Percentiles rank a stretch among this genome's conserved stretches.
These are phyloP conservation scores for Chanos chanos DNA, from an alignment of 2,797 vertebrate species.

Conservation along the genomic window DNA sequence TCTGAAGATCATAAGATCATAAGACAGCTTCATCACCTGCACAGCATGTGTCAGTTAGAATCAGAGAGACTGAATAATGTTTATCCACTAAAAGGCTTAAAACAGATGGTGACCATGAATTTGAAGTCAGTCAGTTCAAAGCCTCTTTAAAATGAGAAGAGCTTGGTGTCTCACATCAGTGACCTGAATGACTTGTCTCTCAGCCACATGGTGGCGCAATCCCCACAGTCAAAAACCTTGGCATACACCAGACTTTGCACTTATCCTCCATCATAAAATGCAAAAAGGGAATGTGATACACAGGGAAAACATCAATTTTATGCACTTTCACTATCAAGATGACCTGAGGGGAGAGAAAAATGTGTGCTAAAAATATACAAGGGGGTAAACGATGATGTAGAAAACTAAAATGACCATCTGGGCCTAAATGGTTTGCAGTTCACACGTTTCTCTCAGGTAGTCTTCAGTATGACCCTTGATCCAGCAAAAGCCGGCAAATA, in stretches of 20 bases:
- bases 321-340: not conserved
- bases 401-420: too few relatives aligned
- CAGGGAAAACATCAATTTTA: not conserved
- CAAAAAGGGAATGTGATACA: not conserved
- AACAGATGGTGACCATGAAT: too few relatives aligned
- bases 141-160: too few relatives aligned
- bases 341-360: too few relatives aligned
- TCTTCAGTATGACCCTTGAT: too few relatives aligned
- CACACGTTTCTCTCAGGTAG: too few relatives aligned
- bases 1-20: not conserved
- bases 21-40: not conserved
- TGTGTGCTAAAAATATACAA: not conserved
- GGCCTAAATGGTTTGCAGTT: too few relatives aligned
- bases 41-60: not conserved
- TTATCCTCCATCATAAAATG: not conserved
- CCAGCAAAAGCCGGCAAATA: too few relatives aligned
- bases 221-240: not conserved
- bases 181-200: not conserved
- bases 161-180: too few relatives aligned
- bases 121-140: too few relatives aligned
- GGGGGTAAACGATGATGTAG: too few relatives aligned
- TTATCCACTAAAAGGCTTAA: too few relatives aligned
- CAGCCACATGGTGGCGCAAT: conserved; percentile 38
- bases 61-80: not conserved
- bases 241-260: conserved; percentile 2